Evolutionary conservation across 1,140 invertebrate genomes (phyloP).

Genomic region (Heliconius melpomene): DNA sequence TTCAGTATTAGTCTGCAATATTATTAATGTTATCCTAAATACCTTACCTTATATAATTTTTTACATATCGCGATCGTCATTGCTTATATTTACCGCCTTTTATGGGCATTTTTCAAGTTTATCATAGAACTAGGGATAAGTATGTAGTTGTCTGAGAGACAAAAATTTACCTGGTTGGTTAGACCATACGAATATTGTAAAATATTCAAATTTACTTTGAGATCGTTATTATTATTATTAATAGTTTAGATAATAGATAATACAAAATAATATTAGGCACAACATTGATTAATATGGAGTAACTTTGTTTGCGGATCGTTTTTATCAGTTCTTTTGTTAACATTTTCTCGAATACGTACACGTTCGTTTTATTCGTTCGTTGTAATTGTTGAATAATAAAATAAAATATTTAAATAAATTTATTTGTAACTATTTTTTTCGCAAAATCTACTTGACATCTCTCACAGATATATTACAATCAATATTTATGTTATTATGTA

Average conservation of each 20-base stretch:
- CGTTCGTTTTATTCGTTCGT: neutral
- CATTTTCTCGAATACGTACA: constrained; percentile 6
- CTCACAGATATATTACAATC: neutral
- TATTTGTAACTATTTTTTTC: neutral
- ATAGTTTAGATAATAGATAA: constrained; percentile 1
- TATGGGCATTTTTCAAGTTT: constrained; percentile 4
- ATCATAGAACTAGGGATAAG: neutral
- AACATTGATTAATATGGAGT: neutral
- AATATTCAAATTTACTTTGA: constrained; percentile 13
- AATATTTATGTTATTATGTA: neutral
- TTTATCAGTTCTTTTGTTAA: neutral
- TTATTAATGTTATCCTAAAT: neutral
- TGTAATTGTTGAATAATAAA: neutral
- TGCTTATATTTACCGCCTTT: neutral
- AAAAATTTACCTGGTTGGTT: constrained; percentile 16
- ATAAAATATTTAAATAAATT: neutral
- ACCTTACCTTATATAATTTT: constrained; percentile 16
- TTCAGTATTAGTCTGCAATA: constrained; percentile 31
- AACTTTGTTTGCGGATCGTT: neutral
- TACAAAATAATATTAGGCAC: neutral
- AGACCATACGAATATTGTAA: constrained; percentile 16
- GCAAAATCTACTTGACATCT: neutral
- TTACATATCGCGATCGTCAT: constrained; percentile 12
- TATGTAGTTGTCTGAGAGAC: constrained; percentile 15
- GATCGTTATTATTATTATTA: neutral